These are phyloP conservation scores for Brassicogethes aeneus DNA, from an alignment of 2,888 invertebrate species.

Conservation along the genomic window DNA sequence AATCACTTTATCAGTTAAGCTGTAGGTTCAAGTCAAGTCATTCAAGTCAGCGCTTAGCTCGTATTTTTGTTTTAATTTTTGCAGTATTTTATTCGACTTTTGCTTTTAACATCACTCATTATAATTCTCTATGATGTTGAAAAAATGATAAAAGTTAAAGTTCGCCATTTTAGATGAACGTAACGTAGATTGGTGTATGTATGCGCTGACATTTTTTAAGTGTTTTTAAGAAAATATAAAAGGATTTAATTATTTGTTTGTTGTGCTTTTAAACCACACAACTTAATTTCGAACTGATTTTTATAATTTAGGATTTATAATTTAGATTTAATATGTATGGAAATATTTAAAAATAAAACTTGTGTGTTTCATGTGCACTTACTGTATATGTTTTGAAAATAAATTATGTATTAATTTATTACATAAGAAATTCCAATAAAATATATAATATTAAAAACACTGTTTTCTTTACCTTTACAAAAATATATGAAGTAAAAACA, in stretches of 20 bases:
- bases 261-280: no score
- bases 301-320: conserved; percentile 15
- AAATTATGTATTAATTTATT: conserved; percentile 9
- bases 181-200: no score
- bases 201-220: no score
- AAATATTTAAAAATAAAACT: neutral
- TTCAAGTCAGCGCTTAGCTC: no score
- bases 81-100: conserved; percentile 14
- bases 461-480: no score
- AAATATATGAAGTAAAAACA: no score
- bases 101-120: no score
- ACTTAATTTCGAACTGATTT: conserved; percentile 23
- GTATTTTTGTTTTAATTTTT: conserved; percentile 10
- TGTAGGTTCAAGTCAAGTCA: conserved; percentile 5
- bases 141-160: no score
- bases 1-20: conserved; percentile 71
- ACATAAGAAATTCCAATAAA: neutral
- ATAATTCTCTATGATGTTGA: no score
- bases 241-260: no score
- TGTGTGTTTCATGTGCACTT: conserved; percentile 14
- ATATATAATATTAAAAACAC: neutral
- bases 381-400: conserved; percentile 23
- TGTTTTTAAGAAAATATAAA: no score
- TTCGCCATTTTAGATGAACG: no score
- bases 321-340: conserved; percentile 5